Evolutionary conservation across 1,140 invertebrate species (phyloP).

Genomic region (Odontomachus brunneus): DNA sequence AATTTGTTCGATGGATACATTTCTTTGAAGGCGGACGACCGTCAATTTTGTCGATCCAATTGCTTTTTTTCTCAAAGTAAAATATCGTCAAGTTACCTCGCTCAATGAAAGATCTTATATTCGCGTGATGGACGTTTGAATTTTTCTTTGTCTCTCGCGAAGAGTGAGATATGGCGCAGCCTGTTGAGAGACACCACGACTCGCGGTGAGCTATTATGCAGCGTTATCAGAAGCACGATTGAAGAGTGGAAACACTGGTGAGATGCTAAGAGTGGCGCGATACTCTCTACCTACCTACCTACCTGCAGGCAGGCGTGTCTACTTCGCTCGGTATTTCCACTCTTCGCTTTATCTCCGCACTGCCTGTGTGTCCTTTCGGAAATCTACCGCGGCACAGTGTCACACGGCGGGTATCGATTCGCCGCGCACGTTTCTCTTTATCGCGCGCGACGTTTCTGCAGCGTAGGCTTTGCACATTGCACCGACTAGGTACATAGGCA

Average conservation of each 20-base stretch:
- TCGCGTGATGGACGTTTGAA: no score
- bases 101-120: no score
- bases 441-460: conserved; percentile 25
- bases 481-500: not conserved
- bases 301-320: not conserved
- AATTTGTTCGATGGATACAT: no score
- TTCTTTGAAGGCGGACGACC: no score
- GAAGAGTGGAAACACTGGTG: not conserved
- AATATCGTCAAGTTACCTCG: no score
- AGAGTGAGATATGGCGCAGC: no score
- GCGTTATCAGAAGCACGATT: conserved; percentile 16
- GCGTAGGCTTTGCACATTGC: not conserved
- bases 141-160: no score
- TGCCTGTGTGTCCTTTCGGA: conserved; percentile 25
- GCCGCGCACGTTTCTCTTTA: conserved; percentile 52
- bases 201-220: not conserved
- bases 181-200: no score
- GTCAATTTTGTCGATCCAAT: no score
- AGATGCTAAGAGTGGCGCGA: not conserved
- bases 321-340: conserved; percentile 12
- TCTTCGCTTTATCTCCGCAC: conserved; percentile 25
- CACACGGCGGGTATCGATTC: conserved; percentile 33
- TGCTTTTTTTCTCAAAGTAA: no score
- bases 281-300: not conserved
- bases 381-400: conserved; percentile 22